phyloP scores from a whole-genome alignment of 2,797 vertebrate genomes.

The Myiothlypis coronata region DNA sequence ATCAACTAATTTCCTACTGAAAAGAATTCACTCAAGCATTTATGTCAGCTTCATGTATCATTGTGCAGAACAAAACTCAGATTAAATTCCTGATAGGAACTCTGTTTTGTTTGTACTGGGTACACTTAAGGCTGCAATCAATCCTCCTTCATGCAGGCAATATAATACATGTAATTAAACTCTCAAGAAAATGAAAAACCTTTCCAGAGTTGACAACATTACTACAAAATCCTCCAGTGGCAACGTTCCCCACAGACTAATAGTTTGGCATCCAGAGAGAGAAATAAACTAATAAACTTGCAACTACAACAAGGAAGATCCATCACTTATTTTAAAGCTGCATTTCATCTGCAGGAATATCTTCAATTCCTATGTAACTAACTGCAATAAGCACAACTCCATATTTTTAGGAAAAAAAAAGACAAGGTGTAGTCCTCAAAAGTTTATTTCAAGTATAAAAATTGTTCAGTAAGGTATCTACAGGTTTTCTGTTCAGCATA shows the following conservation, averaged over 20 bases:
- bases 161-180: neutral
- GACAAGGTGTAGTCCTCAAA: slow-evolving; percentile 13
- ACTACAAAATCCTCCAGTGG: neutral
- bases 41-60: neutral
- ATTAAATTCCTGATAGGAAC: neutral
- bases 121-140: neutral
- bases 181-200: neutral
- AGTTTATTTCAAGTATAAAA: slow-evolving; percentile 76
- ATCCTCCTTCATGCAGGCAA: neutral
- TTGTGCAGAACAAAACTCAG: neutral
- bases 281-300: neutral
- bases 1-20: neutral
- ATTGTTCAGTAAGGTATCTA: slow-evolving; percentile 2
- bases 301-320: neutral
- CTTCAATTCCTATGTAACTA: neutral
- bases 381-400: neutral
- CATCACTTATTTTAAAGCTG: neutral
- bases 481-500: slow-evolving; percentile 25
- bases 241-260: neutral
- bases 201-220: neutral
- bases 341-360: neutral
- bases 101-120: neutral
- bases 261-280: neutral
- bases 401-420: neutral
- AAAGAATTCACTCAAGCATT: neutral